These are phyloP conservation scores for Dolichopus griseipennis DNA, from an alignment of 2,888 invertebrate species.

Conservation along the genomic window DNA sequence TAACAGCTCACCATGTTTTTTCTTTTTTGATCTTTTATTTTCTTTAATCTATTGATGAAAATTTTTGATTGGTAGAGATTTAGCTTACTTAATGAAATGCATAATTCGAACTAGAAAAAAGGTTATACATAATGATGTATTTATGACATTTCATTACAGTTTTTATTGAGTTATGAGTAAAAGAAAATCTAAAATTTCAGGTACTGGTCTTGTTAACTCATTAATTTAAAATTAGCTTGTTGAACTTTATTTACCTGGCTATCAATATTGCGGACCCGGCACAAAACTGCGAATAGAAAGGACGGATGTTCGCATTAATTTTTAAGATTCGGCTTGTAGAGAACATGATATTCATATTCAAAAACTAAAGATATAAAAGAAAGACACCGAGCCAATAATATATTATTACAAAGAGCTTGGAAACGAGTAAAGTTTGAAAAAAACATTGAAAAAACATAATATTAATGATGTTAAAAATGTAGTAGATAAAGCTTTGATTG, in stretches of 20 bases:
- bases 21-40: neutral
- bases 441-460: slow-evolving; percentile 16
- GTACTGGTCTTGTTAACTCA: slow-evolving; percentile 19
- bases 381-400: neutral
- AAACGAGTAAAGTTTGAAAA: slow-evolving; percentile 9
- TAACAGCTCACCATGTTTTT: slow-evolving; percentile 25
- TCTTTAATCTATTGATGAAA: neutral
- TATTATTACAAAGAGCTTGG: slow-evolving; percentile 15
- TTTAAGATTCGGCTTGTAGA: slow-evolving; percentile 26
- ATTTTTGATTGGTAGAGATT: slow-evolving; percentile 4
- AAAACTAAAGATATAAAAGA: neutral
- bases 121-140: too few species aligned
- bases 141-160: too few species aligned
- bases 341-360: slow-evolving; percentile 18
- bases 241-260: slow-evolving; percentile 25
- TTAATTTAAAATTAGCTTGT: slow-evolving; percentile 24
- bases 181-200: neutral
- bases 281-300: slow-evolving; percentile 27
- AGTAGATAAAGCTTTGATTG: slow-evolving; percentile 19
- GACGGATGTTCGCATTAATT: slow-evolving; percentile 26
- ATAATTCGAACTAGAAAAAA: neutral
- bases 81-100: slow-evolving; percentile 9
- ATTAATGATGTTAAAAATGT: slow-evolving; percentile 11
- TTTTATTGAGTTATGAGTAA: too few species aligned
- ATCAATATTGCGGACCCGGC: slow-evolving; percentile 30